phyloP scores from a whole-genome alignment of 2,888 invertebrate genomes.

The Sarcophaga carnaria region DNA sequence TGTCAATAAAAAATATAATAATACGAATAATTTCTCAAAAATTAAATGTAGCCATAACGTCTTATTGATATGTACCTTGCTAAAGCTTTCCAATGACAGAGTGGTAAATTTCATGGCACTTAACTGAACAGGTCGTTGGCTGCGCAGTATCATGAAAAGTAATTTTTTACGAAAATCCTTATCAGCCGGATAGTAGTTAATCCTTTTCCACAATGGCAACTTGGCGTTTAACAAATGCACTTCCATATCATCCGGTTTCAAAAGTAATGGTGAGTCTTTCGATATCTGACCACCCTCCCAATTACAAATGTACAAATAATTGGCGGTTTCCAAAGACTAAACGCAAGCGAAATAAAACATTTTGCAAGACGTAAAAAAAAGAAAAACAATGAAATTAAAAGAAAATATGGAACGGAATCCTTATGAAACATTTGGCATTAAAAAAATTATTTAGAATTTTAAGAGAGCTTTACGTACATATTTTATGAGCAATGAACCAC shows the following conservation, averaged over 20 bases:
- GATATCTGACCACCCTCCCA: conserved; percentile 73
- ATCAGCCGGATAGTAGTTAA: conserved; percentile 66
- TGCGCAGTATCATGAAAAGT: conserved; percentile 72
- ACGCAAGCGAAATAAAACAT: background rate
- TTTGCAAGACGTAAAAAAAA: background rate
- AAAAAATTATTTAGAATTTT: background rate
- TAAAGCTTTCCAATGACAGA: conserved; percentile 72
- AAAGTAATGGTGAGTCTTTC: conserved; percentile 43
- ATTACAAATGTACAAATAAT: conserved; percentile 70
- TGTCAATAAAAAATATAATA: conserved; percentile 59
- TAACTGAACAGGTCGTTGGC: conserved; percentile 72
- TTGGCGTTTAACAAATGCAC: conserved; percentile 26
- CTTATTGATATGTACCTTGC: conserved; percentile 14
- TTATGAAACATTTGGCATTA: background rate
- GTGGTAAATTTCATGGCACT: conserved; percentile 74
- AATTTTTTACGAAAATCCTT: conserved; percentile 70
- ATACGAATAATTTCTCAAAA: conserved; percentile 11
- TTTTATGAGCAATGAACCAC: conserved; percentile 40
- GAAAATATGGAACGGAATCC: background rate
- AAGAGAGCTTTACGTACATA: conserved; percentile 41
- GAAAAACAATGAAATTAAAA: background rate
- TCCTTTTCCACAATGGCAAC: conserved; percentile 47
- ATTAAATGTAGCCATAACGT: background rate
- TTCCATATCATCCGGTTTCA: conserved; percentile 35
- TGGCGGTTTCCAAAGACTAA: conserved; percentile 70